Percentiles rank a stretch among this genome's conserved stretches.
These are phyloP conservation scores for Heterodera schachtii DNA, from an alignment of 1,140 invertebrate species.

Conservation along the genomic window DNA sequence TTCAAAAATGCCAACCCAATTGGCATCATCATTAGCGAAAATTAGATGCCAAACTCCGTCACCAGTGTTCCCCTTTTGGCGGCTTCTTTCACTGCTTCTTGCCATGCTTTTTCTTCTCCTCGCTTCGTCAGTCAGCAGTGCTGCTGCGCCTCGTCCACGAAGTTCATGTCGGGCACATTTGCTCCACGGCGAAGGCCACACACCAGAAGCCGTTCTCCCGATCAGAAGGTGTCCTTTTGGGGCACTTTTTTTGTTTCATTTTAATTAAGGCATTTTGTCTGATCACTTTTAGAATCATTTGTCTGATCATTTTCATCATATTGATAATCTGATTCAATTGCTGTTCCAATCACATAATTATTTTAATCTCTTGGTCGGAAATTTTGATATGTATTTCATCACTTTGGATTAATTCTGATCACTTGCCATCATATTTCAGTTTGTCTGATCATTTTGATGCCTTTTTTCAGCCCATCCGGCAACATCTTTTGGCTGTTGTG, in stretches of 20 bases:
- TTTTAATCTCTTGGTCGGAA: too few relatives aligned
- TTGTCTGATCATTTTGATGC: not conserved
- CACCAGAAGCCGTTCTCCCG: not conserved
- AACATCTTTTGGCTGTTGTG: slow-evolving; percentile 22
- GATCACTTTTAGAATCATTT: not conserved
- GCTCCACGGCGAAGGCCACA: slow-evolving; percentile 18
- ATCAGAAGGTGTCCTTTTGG: not conserved
- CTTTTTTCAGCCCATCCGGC: slow-evolving; percentile 8
- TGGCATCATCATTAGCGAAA: not conserved
- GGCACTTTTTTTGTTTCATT: too few relatives aligned
- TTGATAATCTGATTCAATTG: too few relatives aligned
- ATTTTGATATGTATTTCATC: too few relatives aligned
- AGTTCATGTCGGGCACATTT: slow-evolving; percentile 23
- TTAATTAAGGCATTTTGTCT: not conserved
- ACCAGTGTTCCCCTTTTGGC: not conserved
- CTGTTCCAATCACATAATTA: too few relatives aligned
- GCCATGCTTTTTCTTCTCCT: not conserved
- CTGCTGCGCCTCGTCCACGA: not conserved
- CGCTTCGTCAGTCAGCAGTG: not conserved
- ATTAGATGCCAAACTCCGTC: not conserved
- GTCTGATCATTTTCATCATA: too few relatives aligned
- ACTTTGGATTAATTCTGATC: too few relatives aligned
- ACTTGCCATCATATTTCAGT: too few relatives aligned
- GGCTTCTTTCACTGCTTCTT: not conserved
- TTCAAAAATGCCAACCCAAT: too few relatives aligned